These are phyloP conservation scores for Diachrysia chrysitis DNA, from an alignment of 2,888 invertebrate species.

Conservation along the genomic window DNA sequence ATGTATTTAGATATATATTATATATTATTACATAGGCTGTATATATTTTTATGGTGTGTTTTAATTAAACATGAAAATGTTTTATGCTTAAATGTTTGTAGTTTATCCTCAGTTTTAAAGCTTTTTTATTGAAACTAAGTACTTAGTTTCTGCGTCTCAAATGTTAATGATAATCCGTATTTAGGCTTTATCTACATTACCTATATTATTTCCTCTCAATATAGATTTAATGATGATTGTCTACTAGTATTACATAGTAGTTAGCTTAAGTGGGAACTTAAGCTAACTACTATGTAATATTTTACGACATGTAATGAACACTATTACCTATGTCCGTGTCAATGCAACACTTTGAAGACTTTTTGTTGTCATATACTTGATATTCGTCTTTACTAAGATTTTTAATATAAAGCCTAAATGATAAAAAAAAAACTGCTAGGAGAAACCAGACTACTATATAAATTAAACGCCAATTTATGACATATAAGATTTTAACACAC, in stretches of 20 bases:
- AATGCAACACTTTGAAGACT: conserved; percentile 20
- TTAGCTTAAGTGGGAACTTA: too few relatives aligned
- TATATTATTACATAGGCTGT: too few relatives aligned
- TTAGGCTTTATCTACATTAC: conserved; percentile 21
- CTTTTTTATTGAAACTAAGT: conserved; percentile 11
- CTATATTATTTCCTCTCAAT: conserved; percentile 26
- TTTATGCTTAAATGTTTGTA: background rate
- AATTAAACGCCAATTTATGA: too few relatives aligned
- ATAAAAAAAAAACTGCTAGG: too few relatives aligned
- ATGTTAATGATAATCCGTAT: conserved; percentile 32
- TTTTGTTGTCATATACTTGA: background rate
- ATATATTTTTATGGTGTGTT: too few relatives aligned
- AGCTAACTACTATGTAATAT: conserved; percentile 38
- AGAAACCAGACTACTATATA: too few relatives aligned
- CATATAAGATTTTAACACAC: too few relatives aligned
- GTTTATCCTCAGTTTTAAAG: conserved; percentile 7
- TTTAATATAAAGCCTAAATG: too few relatives aligned
- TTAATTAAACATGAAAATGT: background rate
- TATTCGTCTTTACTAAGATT: too few relatives aligned
- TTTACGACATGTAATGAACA: conserved; percentile 44
- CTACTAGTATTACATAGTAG: too few relatives aligned
- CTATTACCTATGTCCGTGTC: conserved; percentile 20
- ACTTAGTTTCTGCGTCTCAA: conserved; percentile 18
- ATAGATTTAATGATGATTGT: conserved; percentile 54
- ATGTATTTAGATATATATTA: too few relatives aligned